Evolutionary conservation across 2,797 vertebrate species (phyloP), one percentile per base, ranked within the genome.

Genomic region (Acanthornis magna): DNA sequence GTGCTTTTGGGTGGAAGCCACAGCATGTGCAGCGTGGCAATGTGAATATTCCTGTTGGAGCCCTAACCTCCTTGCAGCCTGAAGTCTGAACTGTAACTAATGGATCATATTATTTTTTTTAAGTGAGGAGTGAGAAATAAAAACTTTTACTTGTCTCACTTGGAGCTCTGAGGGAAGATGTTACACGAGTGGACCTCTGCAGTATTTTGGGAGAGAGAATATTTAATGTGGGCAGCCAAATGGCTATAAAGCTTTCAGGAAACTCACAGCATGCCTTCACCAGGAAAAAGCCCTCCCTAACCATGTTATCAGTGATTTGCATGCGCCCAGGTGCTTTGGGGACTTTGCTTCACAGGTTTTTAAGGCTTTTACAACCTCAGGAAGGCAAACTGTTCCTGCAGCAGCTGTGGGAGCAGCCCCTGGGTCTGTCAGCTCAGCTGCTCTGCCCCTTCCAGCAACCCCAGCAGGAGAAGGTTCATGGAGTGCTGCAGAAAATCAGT

Each of bases 1-100:
- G 51, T 11, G 51, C 57, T 93, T 92, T 85, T 96, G 95, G 90
- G 90, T 95, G 57, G 80, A 85, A 94, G 95, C 91, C 94, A 95
- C 0, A 5, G 71, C 45, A 82, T 73, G 38, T 73, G 70, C 71
- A 94, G 80, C 5, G 2, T 90, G 74, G 93, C 91, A 90, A 82
- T 88, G 45, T 23, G 55, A 93, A 87, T 70, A 79, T 57, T 91
- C 90, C 88, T 95, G 55, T 3, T 81, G 74, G n/a, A 95, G 71
- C 40, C 34, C 60, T 81, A 88, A 90, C 50, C 22, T 72, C 43
- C 36, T 63, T 42, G 10, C 1, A 90, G 66, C 40, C 45, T 6
- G 1, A 78, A 72, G 47, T 36, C 76, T 84, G 66, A 86, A 45
- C 73, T 91, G 53, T 40, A 96, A 79, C 70, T 86, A 88, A 91